These are phyloP conservation scores for Drymonia ruficornis DNA, from an alignment of 2,888 invertebrate genomes.

Conservation along the genomic window DNA sequence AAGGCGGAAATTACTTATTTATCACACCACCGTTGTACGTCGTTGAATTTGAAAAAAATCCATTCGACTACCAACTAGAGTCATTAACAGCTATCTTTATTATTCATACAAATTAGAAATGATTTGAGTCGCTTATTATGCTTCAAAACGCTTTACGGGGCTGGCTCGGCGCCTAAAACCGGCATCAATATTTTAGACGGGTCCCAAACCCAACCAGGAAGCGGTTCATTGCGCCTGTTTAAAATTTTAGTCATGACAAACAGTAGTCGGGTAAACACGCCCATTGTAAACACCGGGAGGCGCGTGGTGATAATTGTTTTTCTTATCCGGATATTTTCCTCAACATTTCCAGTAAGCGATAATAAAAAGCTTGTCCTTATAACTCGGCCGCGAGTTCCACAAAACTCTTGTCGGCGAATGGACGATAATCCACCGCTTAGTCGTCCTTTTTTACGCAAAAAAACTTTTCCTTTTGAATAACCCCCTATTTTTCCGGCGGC, in stretches of 20 bases:
- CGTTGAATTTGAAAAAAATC: neutral
- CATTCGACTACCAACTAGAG: constrained; percentile 8
- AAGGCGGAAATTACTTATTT: constrained; percentile 63
- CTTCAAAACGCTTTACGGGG: neutral
- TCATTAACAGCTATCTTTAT: neutral
- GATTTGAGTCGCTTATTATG: constrained; percentile 1
- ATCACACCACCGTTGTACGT: constrained; percentile 26
- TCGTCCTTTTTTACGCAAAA: constrained; percentile 70
- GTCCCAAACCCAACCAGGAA: constrained; percentile 37
- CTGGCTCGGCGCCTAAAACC: constrained; percentile 18
- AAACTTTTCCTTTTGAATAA: constrained; percentile 78
- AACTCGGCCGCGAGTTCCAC: constrained; percentile 64
- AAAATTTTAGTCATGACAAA: constrained; percentile 46
- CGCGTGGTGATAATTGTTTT: constrained; percentile 55
- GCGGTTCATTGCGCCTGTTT: constrained; percentile 40
- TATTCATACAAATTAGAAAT: constrained; percentile 1
- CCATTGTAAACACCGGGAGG: constrained; percentile 37
- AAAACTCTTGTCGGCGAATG: constrained; percentile 76
- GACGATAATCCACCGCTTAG: constrained; percentile 77
- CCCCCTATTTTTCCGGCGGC: constrained; percentile 71
- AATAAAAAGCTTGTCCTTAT: constrained; percentile 67
- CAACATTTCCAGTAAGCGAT: constrained; percentile 56
- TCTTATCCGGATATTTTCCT: constrained; percentile 51
- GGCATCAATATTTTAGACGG: constrained; percentile 35
- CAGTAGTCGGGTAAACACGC: constrained; percentile 27